These are phyloP conservation scores for Stenodema calcarata DNA, from an alignment of 2,888 invertebrate species.

Conservation along the genomic window DNA sequence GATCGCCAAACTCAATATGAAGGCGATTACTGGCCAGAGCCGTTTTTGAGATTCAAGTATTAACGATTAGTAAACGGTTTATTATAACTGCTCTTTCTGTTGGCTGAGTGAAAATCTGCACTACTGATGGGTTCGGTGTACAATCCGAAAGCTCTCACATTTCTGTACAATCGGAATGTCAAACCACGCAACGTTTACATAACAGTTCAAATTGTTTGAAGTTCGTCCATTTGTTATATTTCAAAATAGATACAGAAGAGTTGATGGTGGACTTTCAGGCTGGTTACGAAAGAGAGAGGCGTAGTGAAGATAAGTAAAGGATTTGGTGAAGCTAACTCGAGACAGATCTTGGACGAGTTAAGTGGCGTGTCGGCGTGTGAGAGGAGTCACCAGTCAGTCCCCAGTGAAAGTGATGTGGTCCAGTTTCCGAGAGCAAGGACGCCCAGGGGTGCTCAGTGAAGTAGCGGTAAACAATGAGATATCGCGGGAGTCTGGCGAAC, in stretches of 20 bases:
- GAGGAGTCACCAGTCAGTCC: background rate
- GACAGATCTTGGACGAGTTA: background rate
- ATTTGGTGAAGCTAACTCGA: background rate
- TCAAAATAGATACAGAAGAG: background rate
- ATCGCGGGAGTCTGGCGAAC: background rate
- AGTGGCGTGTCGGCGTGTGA: constrained; percentile 32
- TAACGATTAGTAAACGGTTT: too few relatives aligned
- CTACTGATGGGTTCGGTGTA: too few relatives aligned
- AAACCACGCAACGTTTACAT: too few relatives aligned
- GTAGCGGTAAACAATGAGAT: constrained; percentile 11
- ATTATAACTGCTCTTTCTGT: too few relatives aligned
- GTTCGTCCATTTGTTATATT: background rate
- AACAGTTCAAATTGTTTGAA: too few relatives aligned
- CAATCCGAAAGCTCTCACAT: too few relatives aligned
- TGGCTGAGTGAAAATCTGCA: too few relatives aligned
- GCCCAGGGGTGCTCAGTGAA: constrained; percentile 6
- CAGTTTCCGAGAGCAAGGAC: constrained; percentile 38
- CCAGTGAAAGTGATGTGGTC: constrained; percentile 40
- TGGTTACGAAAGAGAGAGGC: background rate
- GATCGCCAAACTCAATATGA: too few relatives aligned
- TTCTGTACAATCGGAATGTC: too few relatives aligned
- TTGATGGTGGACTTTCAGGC: background rate
- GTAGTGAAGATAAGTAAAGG: constrained; percentile 5
- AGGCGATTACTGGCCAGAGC: too few relatives aligned
- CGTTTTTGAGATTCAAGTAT: too few relatives aligned